These are phyloP conservation scores for Hafferia zeledoni DNA, from an alignment of 2,797 vertebrate species.

Conservation along the genomic window DNA sequence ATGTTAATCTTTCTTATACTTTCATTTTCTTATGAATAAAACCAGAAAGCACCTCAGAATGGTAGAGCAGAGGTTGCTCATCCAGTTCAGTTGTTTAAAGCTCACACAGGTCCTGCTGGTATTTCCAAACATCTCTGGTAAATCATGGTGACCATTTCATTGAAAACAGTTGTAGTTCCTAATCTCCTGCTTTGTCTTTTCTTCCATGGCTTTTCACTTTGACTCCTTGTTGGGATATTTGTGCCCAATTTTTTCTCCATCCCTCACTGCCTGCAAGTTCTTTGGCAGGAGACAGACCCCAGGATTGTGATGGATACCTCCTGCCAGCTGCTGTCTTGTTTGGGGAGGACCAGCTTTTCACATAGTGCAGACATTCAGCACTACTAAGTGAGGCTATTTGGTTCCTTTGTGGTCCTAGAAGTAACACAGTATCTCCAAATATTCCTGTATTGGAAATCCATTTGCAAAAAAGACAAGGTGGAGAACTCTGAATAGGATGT, in stretches of 20 bases:
- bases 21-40: not conserved
- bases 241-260: not conserved
- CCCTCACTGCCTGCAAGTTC: not conserved
- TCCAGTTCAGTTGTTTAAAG: not conserved
- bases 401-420: not conserved
- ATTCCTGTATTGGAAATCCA: not conserved
- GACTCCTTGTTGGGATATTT: not conserved
- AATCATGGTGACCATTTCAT: not conserved
- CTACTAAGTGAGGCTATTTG: not conserved
- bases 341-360: not conserved
- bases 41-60: not conserved
- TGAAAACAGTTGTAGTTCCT: not conserved
- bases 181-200: not conserved
- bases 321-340: accelerated
- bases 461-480: not conserved
- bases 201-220: not conserved
- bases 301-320: not conserved
- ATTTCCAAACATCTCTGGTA: not conserved
- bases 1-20: not conserved
- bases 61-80: not conserved
- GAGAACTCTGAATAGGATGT: not conserved
- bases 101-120: not conserved
- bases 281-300: not conserved
- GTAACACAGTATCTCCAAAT: not conserved
- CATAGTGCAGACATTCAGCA: accelerated